These are phyloP conservation scores for Cheilosia vulpina DNA, from an alignment of 2,888 invertebrate genomes.

Conservation along the genomic window DNA sequence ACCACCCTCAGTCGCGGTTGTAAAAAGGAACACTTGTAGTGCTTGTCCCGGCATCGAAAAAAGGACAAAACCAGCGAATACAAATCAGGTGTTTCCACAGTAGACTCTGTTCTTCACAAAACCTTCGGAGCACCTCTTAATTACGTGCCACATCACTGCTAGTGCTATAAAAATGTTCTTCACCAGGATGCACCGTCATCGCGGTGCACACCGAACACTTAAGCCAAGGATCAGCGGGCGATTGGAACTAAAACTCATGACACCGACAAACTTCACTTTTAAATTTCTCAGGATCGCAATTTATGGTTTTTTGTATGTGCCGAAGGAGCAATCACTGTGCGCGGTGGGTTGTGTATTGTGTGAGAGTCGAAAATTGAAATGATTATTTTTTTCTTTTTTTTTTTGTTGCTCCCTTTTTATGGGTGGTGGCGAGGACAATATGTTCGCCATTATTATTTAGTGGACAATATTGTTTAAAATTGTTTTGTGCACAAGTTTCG, in stretches of 20 bases:
- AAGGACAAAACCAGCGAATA: slow-evolving; percentile 5
- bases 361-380: slow-evolving; percentile 54
- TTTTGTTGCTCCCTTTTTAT: neutral
- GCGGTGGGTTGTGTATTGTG: neutral
- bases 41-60: slow-evolving; percentile 1
- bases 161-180: slow-evolving; percentile 29
- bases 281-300: slow-evolving; percentile 53
- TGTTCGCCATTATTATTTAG: slow-evolving; percentile 71
- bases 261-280: slow-evolving; percentile 39
- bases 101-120: neutral
- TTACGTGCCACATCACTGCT: slow-evolving; percentile 56
- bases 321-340: neutral
- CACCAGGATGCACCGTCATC: slow-evolving; percentile 10
- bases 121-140: slow-evolving; percentile 52
- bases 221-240: slow-evolving; percentile 8
- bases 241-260: slow-evolving; percentile 28
- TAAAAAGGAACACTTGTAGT: slow-evolving; percentile 42
- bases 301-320: slow-evolving; percentile 34
- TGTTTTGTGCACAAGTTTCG: slow-evolving; percentile 63
- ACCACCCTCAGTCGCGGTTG: slow-evolving; percentile 14
- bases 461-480: slow-evolving; percentile 65
- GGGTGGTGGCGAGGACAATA: slow-evolving; percentile 42
- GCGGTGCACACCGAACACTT: slow-evolving; percentile 1
- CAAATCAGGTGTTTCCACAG: slow-evolving; percentile 44
- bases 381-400: slow-evolving; percentile 1